Percentiles rank a stretch among this genome's conserved stretches.
Conservation (phyloP, 2,797 vertebrate species). For the Siniperca scherzeri region DNA sequence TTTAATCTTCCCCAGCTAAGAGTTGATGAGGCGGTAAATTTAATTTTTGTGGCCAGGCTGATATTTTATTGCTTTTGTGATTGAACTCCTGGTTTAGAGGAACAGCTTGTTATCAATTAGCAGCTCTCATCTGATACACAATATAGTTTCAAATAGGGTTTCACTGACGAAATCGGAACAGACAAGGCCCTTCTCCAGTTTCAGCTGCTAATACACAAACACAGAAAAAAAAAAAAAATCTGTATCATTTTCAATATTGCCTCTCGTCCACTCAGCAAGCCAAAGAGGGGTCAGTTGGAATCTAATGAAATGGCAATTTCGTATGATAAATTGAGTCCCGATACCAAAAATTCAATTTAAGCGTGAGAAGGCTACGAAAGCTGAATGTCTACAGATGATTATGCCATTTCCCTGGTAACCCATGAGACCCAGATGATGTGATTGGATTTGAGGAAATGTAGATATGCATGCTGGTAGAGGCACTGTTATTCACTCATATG, state of each 20-base stretch:
- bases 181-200: constrained; percentile 25
- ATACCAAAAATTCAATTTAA: constrained; percentile 66
- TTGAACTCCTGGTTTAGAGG: constrained; percentile 33
- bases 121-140: constrained; percentile 11
- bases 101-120: constrained; percentile 55
- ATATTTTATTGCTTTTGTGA: constrained; percentile 33
- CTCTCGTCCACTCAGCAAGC: constrained; percentile 38
- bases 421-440: constrained; percentile 48
- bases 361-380: constrained; percentile 38
- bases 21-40: constrained; percentile 33
- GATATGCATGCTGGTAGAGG: constrained; percentile 22
- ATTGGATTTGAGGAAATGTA: constrained; percentile 51
- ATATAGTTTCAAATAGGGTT: constrained; percentile 25
- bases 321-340: constrained; percentile 70
- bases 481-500: constrained; percentile 29
- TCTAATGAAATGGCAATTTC: constrained; percentile 73
- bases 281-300: constrained; percentile 67
- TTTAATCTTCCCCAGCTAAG: constrained; percentile 7
- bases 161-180: constrained; percentile 36
- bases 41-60: constrained; percentile 19
- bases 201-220: not conserved
- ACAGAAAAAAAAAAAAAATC: not conserved
- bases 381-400: constrained; percentile 65
- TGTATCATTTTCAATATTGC: constrained; percentile 41
- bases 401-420: constrained; percentile 48